phyloP scores from a whole-genome alignment of 2,888 invertebrate species.

The Netelia melanura region DNA sequence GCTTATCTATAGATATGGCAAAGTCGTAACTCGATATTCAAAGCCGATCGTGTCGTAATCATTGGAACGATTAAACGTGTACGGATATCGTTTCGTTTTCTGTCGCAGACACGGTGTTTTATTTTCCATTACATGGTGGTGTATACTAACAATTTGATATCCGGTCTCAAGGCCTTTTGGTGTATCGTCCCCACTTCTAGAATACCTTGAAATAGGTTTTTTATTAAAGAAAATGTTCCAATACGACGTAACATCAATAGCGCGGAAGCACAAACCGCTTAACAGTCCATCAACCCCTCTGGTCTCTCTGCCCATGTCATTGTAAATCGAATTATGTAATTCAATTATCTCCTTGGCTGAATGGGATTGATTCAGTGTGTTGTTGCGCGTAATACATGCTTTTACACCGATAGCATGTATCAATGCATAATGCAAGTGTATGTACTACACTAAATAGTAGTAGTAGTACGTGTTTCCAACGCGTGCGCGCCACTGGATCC shows the following conservation, averaged over 20 bases:
- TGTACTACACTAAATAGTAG: neutral
- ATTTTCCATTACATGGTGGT: neutral
- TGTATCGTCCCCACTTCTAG: neutral
- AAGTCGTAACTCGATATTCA: constrained; percentile 38
- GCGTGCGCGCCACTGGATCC: constrained; percentile 50
- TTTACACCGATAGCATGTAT: neutral
- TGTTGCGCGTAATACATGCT: constrained; percentile 43
- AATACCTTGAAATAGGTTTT: constrained; percentile 38
- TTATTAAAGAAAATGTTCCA: constrained; percentile 31
- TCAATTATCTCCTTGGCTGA: constrained; percentile 59
- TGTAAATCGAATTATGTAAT: constrained; percentile 66
- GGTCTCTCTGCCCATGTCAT: neutral
- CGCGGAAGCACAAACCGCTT: neutral
- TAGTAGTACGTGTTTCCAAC: constrained; percentile 16
- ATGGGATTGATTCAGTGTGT: constrained; percentile 58
- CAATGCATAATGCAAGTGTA: neutral
- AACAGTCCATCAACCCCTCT: constrained; percentile 41
- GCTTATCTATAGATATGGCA: constrained; percentile 19
- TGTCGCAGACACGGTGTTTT: constrained; percentile 25
- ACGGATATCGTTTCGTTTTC: constrained; percentile 18
- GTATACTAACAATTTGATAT: constrained; percentile 58
- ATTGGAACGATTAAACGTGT: constrained; percentile 25
- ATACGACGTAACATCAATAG: constrained; percentile 14
- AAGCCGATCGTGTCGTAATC: constrained; percentile 38
- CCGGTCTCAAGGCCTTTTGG: constrained; percentile 52